Conservation (phyloP, 2,113 vertebrate genomes). For the Vidua chalybeata region DNA sequence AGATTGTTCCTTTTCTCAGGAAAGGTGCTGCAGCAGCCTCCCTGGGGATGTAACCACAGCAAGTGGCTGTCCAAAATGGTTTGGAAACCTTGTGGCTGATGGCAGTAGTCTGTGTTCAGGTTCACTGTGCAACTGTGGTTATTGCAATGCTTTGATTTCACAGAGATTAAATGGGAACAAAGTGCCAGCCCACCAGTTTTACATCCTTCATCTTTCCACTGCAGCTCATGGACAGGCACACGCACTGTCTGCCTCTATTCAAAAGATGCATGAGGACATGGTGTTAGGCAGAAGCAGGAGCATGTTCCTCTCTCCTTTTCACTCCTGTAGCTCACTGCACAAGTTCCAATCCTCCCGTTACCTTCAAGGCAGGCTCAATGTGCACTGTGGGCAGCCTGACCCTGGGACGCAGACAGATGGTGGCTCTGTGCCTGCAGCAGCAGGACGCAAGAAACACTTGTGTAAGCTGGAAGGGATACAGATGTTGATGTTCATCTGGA, state of each 20-base stretch:
- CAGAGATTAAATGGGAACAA: neutral
- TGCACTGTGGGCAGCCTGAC: neutral
- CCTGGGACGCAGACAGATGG: fast-evolving
- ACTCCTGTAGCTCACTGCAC: neutral
- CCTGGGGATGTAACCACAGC: neutral
- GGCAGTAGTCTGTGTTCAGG: neutral
- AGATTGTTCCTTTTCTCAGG: neutral
- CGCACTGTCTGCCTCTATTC: fast-evolving
- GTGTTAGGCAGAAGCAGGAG: neutral
- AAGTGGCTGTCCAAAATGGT: neutral
- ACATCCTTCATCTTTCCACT: neutral
- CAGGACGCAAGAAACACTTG: neutral
- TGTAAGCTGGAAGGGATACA: neutral
- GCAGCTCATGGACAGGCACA: fast-evolving
- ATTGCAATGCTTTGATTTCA: neutral
- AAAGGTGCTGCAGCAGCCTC: too few relatives aligned
- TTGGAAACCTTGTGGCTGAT: fast-evolving
- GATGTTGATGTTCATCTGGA: neutral
- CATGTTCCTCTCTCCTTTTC: neutral
- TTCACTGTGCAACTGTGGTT: neutral
- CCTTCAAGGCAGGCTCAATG: fast-evolving
- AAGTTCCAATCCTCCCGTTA: fast-evolving
- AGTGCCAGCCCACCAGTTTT: neutral
- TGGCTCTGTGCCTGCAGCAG: neutral
- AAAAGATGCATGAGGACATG: fast-evolving